Base-by-base conservation (phyloP, 2,797 vertebrate species). In the Eulemur coronatus region DNA sequence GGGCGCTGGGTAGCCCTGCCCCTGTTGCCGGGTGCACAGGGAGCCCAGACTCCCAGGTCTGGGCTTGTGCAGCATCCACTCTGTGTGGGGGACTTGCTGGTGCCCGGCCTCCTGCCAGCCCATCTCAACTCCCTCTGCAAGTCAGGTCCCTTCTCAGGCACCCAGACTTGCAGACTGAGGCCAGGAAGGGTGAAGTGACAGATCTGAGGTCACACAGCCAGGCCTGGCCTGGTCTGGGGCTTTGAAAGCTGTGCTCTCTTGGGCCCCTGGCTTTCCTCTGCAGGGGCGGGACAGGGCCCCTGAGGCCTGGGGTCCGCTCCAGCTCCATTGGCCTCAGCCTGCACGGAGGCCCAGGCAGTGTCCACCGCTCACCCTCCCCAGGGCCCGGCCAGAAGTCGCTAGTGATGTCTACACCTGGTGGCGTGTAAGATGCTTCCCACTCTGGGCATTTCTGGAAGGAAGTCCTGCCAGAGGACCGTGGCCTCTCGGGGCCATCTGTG, bases 31-130 rank as follows among this genome's bases (percentile, higher is more conserved):
- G 0, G 1, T 11, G 52, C 15, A 1, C 2, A 0, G 81, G 75
- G 84, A 46, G 61, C 61, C 33, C 14, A 1, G 10, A 33, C 24
- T 4, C 61, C 73, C 13, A 3, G 65, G 13, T 10, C 22, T 33
- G 15, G 1, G 2, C 13, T 1, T 0, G n/a, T 0, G 2, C 30
- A 30, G 4, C 38, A 8, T 3, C n/a, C 20, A 0, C 7, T 24
- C 50, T 18, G 5, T 0, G 4, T 1, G 1, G 75, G 3, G 35
- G 1, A 2, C n/a, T 22, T 8, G 20, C 55, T 1, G 13, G 18
- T 7, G 2, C 46, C 1, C 0, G 33, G 76, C 20, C 46, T 89
- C 72, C 4, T 2, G 2, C 52, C 6, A 0, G 20, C 2, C 0
- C 52, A 0, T 38, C 65, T 3, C 43, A 1, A 28, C 24, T 0